A percentile compares a stretch with the other conserved stretches of the same genome.
Conservation (phyloP, 2,888 invertebrate genomes). For the Oscheius sp. region DNA sequence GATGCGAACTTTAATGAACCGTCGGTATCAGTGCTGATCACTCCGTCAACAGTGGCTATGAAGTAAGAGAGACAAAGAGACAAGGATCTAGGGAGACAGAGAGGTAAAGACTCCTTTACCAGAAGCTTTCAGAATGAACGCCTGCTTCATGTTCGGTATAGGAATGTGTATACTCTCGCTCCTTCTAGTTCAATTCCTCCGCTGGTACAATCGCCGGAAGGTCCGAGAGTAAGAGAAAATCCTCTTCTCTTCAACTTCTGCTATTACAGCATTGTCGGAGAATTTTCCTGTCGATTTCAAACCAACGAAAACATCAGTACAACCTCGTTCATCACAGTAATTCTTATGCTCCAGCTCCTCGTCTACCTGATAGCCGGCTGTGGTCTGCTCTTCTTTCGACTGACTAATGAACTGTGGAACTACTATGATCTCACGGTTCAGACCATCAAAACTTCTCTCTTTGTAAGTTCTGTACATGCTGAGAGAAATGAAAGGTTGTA, state of each 20-base stretch:
- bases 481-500: background rate
- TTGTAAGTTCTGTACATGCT: background rate
- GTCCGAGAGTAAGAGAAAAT: background rate
- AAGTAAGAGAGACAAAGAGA: too few species aligned
- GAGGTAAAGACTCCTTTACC: too few species aligned
- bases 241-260: background rate
- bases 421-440: background rate
- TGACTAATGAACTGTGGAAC: background rate
- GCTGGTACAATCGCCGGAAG: background rate
- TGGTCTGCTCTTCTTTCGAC: constrained; percentile 14
- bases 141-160: constrained; percentile 1
- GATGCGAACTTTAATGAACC: background rate
- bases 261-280: constrained; percentile 6
- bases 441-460: constrained; percentile 17
- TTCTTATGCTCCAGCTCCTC: constrained; percentile 1
- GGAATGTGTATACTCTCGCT: background rate
- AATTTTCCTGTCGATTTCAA: constrained; percentile 3
- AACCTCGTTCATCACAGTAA: constrained; percentile 11
- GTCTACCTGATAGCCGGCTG: constrained; percentile 8
- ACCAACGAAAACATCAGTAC: constrained; percentile 20
- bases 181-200: background rate
- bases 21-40: background rate
- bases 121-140: constrained; percentile 7
- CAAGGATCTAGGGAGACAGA: too few species aligned
- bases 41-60: too few species aligned